phyloP scores from a whole-genome alignment of 2,113 vertebrate genomes.

The Apus apus region DNA sequence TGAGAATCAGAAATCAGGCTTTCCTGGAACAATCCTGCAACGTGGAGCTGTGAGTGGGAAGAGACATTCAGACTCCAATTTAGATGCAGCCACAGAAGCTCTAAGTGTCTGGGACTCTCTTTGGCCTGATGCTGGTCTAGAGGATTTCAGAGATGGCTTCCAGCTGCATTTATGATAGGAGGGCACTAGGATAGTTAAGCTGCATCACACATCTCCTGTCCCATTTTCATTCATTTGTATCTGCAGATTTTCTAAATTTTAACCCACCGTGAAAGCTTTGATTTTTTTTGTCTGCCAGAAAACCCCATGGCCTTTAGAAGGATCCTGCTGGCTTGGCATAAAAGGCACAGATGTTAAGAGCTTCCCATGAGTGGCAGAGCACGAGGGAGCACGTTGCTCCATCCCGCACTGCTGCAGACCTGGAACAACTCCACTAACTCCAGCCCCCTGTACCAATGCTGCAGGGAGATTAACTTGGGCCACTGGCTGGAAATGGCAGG shows the following conservation, averaged over 20 bases:
- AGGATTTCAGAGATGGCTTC: not conserved
- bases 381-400: not conserved
- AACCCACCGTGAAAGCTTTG: not conserved
- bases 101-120: not conserved
- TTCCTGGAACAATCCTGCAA: not conserved
- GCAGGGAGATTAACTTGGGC: not conserved
- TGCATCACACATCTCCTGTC: not conserved
- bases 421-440: not conserved
- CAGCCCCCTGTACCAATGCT: not conserved
- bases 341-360: slow-evolving; percentile 6
- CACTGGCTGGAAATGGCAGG: not conserved
- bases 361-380: not conserved
- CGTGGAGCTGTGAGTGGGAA: not conserved
- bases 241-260: not conserved
- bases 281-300: not conserved
- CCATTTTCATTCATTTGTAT: not conserved
- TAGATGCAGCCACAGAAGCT: not conserved
- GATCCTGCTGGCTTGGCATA: not conserved
- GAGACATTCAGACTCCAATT: not conserved
- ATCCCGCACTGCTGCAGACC: fast-evolving
- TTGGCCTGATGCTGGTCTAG: not conserved
- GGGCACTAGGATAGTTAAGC: not conserved
- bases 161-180: not conserved
- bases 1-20: fast-evolving
- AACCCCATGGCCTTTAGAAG: not conserved